These are phyloP conservation scores for Agrenia bidenticulata DNA, from an alignment of 2,888 invertebrate species.

Conservation along the genomic window DNA sequence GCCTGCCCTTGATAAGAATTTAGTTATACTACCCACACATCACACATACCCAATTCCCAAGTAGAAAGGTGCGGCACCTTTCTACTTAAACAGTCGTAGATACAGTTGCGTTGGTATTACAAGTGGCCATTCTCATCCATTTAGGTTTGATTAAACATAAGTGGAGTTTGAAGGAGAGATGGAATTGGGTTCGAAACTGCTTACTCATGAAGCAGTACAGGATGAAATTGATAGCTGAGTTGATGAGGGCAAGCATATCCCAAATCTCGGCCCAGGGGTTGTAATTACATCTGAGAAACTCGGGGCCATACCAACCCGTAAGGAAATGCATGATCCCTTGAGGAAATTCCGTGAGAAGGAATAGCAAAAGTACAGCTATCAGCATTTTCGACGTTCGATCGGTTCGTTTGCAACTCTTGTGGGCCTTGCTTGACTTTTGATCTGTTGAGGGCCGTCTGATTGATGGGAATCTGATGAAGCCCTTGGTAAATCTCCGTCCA, in stretches of 20 bases:
- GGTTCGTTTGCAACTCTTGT: slow-evolving; percentile 38
- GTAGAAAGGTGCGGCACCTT: too few species aligned
- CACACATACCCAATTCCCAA: too few species aligned
- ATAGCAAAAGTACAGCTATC: slow-evolving; percentile 58
- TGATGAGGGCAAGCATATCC: slow-evolving; percentile 61
- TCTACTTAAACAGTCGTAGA: slow-evolving; percentile 40
- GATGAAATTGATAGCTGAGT: slow-evolving; percentile 62
- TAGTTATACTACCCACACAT: too few species aligned
- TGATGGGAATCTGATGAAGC: slow-evolving; percentile 43
- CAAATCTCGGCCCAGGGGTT: slow-evolving; percentile 58
- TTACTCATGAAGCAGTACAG: slow-evolving; percentile 62
- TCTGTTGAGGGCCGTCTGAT: slow-evolving; percentile 34
- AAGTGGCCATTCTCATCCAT: slow-evolving; percentile 37
- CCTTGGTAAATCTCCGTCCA: slow-evolving; percentile 37
- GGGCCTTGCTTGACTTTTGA: slow-evolving; percentile 6
- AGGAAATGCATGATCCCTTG: slow-evolving; percentile 66
- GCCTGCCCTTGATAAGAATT: too few species aligned
- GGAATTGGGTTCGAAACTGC: slow-evolving; percentile 59
- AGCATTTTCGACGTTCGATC: slow-evolving; percentile 60
- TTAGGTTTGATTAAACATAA: slow-evolving; percentile 38
- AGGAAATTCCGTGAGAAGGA: slow-evolving; percentile 58
- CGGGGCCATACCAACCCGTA: slow-evolving; percentile 65
- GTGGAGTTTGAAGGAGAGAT: slow-evolving; percentile 40
- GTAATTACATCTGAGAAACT: slow-evolving; percentile 57
- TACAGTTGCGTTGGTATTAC: slow-evolving; percentile 39